Conservation (phyloP, 2,888 invertebrate species). For the Bimastos eiseni region DNA sequence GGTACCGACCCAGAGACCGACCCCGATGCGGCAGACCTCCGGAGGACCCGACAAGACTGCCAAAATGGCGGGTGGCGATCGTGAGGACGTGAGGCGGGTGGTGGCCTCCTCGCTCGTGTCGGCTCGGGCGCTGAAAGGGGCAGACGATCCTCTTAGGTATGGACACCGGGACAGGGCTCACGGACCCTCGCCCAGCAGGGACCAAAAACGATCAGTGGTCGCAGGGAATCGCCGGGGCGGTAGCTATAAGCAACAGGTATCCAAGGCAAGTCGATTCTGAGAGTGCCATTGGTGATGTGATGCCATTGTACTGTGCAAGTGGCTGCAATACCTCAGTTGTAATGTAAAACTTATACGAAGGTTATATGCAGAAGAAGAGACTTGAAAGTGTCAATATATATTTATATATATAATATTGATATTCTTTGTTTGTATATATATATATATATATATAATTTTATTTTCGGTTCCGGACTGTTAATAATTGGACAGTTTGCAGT, state of each 20-base stretch:
- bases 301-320: not conserved
- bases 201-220: constrained; percentile 10
- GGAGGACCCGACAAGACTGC: not conserved
- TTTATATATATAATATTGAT: no score
- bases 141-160: not conserved
- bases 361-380: no score
- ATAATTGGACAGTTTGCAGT: not conserved
- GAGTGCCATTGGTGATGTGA: not conserved
- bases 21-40: not conserved
- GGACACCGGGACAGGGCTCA: not conserved
- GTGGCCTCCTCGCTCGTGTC: not conserved
- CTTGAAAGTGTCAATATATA: not conserved
- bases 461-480: not conserved
- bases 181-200: not conserved
- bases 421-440: no score
- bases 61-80: not conserved
- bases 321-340: not conserved
- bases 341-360: no score
- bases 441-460: no score
- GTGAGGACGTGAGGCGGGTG: not conserved
- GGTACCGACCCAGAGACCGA: not conserved
- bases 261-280: not conserved
- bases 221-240: not conserved
- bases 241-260: not conserved
- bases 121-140: not conserved